These are phyloP conservation scores for Tauraco erythrolophus DNA, from an alignment of 2,113 vertebrate species.

Conservation along the genomic window DNA sequence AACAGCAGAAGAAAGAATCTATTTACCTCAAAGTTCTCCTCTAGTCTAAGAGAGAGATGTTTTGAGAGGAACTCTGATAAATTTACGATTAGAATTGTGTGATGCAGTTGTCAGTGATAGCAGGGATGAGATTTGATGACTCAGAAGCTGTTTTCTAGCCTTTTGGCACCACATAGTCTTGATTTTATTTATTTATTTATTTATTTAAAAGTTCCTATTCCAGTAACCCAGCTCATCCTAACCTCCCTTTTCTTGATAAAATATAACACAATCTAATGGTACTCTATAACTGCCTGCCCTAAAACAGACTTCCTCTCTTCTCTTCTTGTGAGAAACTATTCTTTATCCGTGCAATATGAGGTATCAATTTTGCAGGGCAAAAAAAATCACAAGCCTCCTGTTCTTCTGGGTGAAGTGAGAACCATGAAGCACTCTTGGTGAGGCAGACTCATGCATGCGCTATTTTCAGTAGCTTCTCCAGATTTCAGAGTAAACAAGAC, in stretches of 20 bases:
- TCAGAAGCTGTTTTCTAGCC: not conserved
- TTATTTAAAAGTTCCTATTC: not conserved
- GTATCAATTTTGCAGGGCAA: not conserved
- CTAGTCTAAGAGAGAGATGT: not conserved
- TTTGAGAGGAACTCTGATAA: not conserved
- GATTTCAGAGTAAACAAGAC: conserved; percentile 4
- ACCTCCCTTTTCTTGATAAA: not conserved
- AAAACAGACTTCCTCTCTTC: not conserved
- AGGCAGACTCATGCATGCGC: not conserved
- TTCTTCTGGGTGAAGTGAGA: not conserved
- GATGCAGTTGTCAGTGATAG: not conserved
- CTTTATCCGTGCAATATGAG: not conserved
- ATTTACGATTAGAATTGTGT: not conserved
- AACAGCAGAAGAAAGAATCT: not conserved
- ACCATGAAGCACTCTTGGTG: not conserved
- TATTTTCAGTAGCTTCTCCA: conserved; percentile 11
- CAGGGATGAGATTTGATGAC: not conserved
- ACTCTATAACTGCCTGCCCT: not conserved
- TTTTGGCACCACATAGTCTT: not conserved
- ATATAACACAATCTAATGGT: not conserved
- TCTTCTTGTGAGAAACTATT: not conserved
- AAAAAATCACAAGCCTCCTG: not conserved
- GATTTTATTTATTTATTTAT: not conserved
- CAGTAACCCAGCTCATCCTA: not conserved
- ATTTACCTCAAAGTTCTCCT: not conserved